Conservation (phyloP, 1,140 invertebrate genomes). For the Myzus persicae region DNA sequence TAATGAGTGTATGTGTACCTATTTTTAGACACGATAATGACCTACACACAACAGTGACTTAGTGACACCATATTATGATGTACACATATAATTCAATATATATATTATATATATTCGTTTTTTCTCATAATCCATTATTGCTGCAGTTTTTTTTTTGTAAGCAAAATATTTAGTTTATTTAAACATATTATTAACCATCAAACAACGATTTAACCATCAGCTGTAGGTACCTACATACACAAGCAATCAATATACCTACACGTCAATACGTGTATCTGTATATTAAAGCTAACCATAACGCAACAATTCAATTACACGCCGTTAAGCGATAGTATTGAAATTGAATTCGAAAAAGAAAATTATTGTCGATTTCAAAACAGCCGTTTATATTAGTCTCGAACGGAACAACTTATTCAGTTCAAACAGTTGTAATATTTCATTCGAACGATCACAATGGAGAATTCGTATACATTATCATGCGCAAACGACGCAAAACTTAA, state of each 20-base stretch:
- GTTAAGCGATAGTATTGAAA: neutral
- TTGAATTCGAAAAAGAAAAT: neutral
- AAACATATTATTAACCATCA: neutral
- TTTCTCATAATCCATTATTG: no score
- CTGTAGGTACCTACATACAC: neutral
- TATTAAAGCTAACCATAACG: neutral
- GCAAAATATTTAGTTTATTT: neutral
- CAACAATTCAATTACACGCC: neutral
- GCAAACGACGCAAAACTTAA: constrained; percentile 37
- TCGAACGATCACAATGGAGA: constrained; percentile 35
- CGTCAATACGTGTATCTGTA: neutral
- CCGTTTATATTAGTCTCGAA: constrained; percentile 12
- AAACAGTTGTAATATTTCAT: constrained; percentile 38
- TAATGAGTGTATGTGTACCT: no score
- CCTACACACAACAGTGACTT: no score
- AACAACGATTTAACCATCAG: neutral
- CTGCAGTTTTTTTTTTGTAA: neutral
- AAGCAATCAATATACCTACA: neutral
- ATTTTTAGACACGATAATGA: no score
- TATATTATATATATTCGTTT: neutral
- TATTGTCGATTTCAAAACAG: constrained; percentile 9
- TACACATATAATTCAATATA: no score
- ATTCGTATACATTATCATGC: constrained; percentile 28
- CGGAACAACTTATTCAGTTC: constrained; percentile 15
- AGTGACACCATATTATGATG: no score